A percentile compares a stretch with the other conserved stretches of the same genome.
Evolutionary conservation across 2,888 invertebrate genomes (phyloP).

Genomic region (Encarsia formosa): DNA sequence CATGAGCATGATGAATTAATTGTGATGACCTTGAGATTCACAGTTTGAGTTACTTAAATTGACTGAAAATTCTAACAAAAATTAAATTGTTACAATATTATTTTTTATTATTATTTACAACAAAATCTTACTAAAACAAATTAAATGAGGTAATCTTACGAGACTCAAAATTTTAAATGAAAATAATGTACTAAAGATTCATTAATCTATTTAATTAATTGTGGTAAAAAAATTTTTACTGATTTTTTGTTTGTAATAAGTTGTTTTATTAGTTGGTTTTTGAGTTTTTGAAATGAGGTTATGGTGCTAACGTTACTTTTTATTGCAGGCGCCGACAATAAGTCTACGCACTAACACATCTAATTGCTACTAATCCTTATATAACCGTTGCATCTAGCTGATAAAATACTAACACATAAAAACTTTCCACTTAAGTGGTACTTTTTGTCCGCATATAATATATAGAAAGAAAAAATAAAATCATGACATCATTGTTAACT

Average conservation of each 20-base stretch:
- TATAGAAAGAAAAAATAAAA: constrained; percentile 12
- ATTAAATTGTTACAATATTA: no score
- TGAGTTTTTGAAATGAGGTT: constrained; percentile 19
- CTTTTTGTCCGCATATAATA: constrained; percentile 29
- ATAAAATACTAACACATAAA: constrained; percentile 31
- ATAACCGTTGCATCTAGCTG: constrained; percentile 43
- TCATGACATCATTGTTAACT: constrained; percentile 27
- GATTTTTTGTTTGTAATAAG: neutral
- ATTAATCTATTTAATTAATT: neutral
- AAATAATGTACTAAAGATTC: neutral
- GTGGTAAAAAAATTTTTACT: neutral
- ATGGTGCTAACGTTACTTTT: constrained; percentile 47
- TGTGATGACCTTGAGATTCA: no score
- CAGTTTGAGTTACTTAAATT: no score
- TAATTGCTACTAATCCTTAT: constrained; percentile 46
- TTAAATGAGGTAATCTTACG: no score
- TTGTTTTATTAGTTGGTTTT: constrained; percentile 14
- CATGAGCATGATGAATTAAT: no score
- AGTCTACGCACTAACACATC: constrained; percentile 51
- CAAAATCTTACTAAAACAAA: no score
- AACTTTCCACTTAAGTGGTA: constrained; percentile 31
- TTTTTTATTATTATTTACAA: no score
- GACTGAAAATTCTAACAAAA: no score
- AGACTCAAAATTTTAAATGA: neutral
- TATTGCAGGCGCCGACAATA: constrained; percentile 54